A percentile compares a stretch with the other conserved stretches of the same genome.
phyloP scores from a whole-genome alignment of 1,140 invertebrate genomes.

The Cyclina sinensis region DNA sequence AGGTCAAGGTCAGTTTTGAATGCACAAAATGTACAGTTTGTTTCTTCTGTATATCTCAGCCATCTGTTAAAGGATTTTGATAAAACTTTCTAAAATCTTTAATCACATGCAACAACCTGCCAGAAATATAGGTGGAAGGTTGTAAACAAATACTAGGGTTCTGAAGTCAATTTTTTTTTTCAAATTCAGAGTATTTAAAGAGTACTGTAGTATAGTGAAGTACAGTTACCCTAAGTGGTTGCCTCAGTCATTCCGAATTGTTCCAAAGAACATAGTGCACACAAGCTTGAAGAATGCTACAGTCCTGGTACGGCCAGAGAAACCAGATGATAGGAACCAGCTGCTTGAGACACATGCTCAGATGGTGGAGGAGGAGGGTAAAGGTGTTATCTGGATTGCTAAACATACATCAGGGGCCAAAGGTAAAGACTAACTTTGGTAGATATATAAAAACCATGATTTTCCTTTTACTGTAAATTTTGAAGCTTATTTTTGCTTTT shows the following conservation, averaged over 20 bases:
- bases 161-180: too few species aligned
- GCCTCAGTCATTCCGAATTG: constrained; percentile 73
- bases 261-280: constrained; percentile 69
- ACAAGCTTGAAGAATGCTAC: constrained; percentile 51
- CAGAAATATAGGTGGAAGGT: too few species aligned
- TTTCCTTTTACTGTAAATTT: too few species aligned
- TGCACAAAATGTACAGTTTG: too few species aligned
- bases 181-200: constrained; percentile 74
- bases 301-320: constrained; percentile 33
- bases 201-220: constrained; percentile 70
- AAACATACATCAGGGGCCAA: constrained; percentile 78
- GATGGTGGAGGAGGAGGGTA: constrained; percentile 54
- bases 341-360: constrained; percentile 58
- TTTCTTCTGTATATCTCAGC: too few species aligned
- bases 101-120: too few species aligned
- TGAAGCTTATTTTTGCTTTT: too few species aligned
- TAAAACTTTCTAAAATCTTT: too few species aligned
- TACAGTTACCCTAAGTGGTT: constrained; percentile 74
- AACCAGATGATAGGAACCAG: constrained; percentile 77
- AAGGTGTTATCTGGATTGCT: constrained; percentile 76
- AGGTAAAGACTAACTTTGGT: constrained; percentile 64
- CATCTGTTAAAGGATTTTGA: too few species aligned
- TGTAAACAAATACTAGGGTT: too few species aligned
- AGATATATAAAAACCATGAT: too few species aligned
- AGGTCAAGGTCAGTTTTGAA: too few species aligned